Evolutionary conservation across 2,113 vertebrate species (phyloP).

Genomic region (Climacteris rufus): DNA sequence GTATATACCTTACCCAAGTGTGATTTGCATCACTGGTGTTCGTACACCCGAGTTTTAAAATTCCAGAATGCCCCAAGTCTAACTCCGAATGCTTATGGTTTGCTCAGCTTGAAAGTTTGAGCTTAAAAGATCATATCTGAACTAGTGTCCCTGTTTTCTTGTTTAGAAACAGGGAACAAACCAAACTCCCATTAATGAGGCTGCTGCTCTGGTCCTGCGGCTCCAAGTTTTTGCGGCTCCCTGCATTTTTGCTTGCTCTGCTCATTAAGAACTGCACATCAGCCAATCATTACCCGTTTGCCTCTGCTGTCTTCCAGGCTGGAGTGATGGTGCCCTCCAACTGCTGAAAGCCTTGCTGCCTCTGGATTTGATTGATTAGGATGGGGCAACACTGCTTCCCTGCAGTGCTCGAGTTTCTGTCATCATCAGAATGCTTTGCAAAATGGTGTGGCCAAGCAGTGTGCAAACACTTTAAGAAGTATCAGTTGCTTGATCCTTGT

Average conservation of each 20-base stretch:
- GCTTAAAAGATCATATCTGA: neutral
- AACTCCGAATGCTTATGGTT: neutral
- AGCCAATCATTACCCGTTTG: neutral
- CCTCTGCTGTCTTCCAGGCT: neutral
- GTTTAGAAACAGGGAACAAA: neutral
- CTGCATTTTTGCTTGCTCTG: neutral
- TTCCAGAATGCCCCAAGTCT: neutral
- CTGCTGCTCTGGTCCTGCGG: neutral
- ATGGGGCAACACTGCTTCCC: neutral
- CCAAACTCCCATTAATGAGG: neutral
- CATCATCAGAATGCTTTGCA: neutral
- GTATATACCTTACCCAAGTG: rapidly evolving
- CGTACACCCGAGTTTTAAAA: neutral
- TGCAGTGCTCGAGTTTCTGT: rapidly evolving
- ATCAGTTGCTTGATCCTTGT: neutral
- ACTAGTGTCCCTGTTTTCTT: neutral
- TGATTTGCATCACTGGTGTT: neutral
- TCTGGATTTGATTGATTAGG: neutral
- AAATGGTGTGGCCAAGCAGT: rapidly evolving
- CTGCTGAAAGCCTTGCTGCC: neutral
- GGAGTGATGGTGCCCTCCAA: neutral
- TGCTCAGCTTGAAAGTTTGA: neutral
- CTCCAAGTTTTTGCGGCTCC: neutral
- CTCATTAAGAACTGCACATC: neutral
- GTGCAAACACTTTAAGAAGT: neutral